A percentile compares a stretch with the other conserved stretches of the same genome.
Conservation (phyloP, 1,140 invertebrate species). For the Philaenus spumarius region DNA sequence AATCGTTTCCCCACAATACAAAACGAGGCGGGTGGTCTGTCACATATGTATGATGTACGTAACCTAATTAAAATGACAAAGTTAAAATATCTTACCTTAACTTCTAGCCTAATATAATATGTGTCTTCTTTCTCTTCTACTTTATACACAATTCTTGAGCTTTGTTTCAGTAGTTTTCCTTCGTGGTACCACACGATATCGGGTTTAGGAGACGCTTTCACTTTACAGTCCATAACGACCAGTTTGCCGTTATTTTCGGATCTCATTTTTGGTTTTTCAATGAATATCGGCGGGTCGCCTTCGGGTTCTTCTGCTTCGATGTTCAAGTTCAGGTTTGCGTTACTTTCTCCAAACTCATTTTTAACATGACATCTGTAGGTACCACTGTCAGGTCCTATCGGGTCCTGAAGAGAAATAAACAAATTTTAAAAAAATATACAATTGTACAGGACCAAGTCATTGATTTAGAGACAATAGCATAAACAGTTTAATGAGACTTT, state of each 20-base stretch:
- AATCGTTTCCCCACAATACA: too few relatives aligned
- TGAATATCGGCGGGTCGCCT: constrained; percentile 94
- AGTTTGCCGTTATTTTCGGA: constrained; percentile 92
- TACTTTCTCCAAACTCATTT: constrained; percentile 96
- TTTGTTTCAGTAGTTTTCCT: constrained; percentile 67
- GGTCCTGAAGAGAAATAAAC: constrained; percentile 84
- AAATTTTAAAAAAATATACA: constrained; percentile 15
- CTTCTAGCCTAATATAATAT: constrained; percentile 83
- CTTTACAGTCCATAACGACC: constrained; percentile 96
- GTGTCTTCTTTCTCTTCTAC: constrained; percentile 76
- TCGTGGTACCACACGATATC: constrained; percentile 90
- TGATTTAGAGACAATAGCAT: neutral
- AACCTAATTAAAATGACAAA: too few relatives aligned
- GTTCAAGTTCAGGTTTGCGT: constrained; percentile 96
- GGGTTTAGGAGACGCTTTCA: constrained; percentile 89
- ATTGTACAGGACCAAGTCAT: neutral
- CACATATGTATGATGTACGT: too few relatives aligned
- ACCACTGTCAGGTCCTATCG: constrained; percentile 88
- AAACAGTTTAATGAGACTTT: too few relatives aligned
- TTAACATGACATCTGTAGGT: constrained; percentile 95
- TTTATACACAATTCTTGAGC: constrained; percentile 67
- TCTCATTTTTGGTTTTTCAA: constrained; percentile 92
- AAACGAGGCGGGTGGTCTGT: too few relatives aligned
- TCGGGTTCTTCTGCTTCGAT: constrained; percentile 92
- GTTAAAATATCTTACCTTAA: constrained; percentile 57